Evolutionary conservation across 2,888 invertebrate genomes (phyloP), one percentile per base, ranked within the genome.

Genomic region (Bombylius major): DNA sequence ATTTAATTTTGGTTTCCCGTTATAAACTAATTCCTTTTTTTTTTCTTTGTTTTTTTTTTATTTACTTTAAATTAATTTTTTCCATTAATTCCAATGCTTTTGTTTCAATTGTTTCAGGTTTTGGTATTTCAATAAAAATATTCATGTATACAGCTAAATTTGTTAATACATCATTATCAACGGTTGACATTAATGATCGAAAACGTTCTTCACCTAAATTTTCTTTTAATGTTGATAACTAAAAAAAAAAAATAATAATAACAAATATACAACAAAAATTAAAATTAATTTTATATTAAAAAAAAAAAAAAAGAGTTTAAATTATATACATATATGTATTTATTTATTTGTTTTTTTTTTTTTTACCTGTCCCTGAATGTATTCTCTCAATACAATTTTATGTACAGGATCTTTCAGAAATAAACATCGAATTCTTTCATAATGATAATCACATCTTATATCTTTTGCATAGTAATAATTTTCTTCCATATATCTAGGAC

Each of bases 181-280:
- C 81, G 4, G 82, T 82, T 55, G 81, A 81, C 66, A 91, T 74
- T 54, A 93, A 76, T 56, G 84, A 83, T 57, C 86, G 82, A 70
- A 89, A 94, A 11, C 82, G 81, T 50, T 79, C 79, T n/a, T 79
- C 77, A 1, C 92, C 92, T n/a, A 90, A 75, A 70, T 86, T 83
- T 58, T 78, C 78, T 66, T 85, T 84, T 58, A 93, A 74, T 23
- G 82, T 80, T 60, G 79, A 78, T 62, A 90, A 71, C 84, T 89
- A 77, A 33, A 76, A 76, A 62, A 62, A 65, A 61, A 51, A 55
- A 54, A 59, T 59, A 59, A 53, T n/a, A 54, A 52, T 36, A 36
- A 36, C 4, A 55, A 54, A 23, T 39, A 23, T 23, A 23, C 23
- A 23, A 23, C 23, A 23, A 23, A 23, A 23, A 23, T 2, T 51